Conservation (phyloP, 2,888 invertebrate species). For the Campoletis raptor region DNA sequence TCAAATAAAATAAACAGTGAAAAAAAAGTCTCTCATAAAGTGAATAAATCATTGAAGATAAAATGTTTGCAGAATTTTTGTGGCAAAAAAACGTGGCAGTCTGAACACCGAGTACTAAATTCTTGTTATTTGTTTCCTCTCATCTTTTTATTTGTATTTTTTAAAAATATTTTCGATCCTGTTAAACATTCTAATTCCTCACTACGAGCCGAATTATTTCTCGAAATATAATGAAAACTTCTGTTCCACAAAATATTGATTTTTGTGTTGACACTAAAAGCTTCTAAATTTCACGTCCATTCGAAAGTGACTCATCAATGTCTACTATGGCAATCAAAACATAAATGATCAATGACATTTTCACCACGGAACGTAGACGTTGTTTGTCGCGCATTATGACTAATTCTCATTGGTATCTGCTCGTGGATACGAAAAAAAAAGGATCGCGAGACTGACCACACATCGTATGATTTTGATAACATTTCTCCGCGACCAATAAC, state of each 20-base stretch:
- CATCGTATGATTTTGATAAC: conserved; percentile 72
- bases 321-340: background rate
- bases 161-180: background rate
- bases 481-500: conserved; percentile 64
- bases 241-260: too few species aligned
- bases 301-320: background rate
- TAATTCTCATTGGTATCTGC: conserved; percentile 12
- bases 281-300: background rate
- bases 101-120: background rate
- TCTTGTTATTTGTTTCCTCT: background rate
- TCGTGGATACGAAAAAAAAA: conserved; percentile 13
- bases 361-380: background rate
- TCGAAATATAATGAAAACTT: background rate
- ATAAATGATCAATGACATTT: background rate
- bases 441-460: conserved; percentile 57
- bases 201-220: background rate
- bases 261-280: background rate
- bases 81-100: background rate
- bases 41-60: background rate
- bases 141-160: background rate
- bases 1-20: background rate
- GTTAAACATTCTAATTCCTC: background rate
- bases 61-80: conserved; percentile 1
- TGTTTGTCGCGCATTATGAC: conserved; percentile 22
- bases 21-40: background rate